Conservation (phyloP, 2,888 invertebrate species). For the Drosophila sordidula region DNA sequence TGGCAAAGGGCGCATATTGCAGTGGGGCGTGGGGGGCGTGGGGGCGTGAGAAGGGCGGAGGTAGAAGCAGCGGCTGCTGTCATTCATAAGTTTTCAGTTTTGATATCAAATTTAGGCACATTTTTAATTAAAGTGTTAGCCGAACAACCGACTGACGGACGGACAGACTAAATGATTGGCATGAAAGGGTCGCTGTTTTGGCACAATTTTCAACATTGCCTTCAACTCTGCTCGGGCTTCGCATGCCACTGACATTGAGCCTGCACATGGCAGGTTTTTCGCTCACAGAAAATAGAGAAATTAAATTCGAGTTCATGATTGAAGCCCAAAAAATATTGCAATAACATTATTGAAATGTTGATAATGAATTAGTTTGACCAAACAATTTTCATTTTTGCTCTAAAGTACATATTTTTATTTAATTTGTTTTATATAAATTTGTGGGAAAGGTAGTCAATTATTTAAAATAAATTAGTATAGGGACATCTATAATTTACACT, state of each 20-base stretch:
- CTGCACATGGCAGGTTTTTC: neutral
- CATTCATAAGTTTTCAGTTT: slow-evolving; percentile 59
- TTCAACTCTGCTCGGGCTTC: neutral
- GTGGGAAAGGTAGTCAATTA: no score
- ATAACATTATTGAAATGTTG: no score
- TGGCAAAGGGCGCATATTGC: slow-evolving; percentile 32
- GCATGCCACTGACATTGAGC: slow-evolving; percentile 16
- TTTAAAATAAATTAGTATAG: no score
- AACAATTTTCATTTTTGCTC: no score
- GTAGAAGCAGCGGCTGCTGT: slow-evolving; percentile 19
- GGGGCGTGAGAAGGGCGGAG: neutral
- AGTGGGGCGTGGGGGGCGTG: neutral
- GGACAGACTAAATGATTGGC: slow-evolving; percentile 19
- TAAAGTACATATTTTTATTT: no score
- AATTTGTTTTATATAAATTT: no score
- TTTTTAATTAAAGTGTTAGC: slow-evolving; percentile 72
- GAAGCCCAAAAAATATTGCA: no score
- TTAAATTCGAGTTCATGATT: no score
- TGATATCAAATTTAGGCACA: slow-evolving; percentile 47
- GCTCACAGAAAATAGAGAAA: no score
- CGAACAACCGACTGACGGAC: slow-evolving; percentile 34
- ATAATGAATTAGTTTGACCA: no score
- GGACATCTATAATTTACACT: no score
- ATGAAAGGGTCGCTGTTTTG: slow-evolving; percentile 31
- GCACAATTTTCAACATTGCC: slow-evolving; percentile 19